Evolutionary conservation across 35 echinoderm and acorn worm species (phyloP), one percentile per base, ranked within the genome.

Genomic region (Hemicentrotus pulcherrimus): DNA sequence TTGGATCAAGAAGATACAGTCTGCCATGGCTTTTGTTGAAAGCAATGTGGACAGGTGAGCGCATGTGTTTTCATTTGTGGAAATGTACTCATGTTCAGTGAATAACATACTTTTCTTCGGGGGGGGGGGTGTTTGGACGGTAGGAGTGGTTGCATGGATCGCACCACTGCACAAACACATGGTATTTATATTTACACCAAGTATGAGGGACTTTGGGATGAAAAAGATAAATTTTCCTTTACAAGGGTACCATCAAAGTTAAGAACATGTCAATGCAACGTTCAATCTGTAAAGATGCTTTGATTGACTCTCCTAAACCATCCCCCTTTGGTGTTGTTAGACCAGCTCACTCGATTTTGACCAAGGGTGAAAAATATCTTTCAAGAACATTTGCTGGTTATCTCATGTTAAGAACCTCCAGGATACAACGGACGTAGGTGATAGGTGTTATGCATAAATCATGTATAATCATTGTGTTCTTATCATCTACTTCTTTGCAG

Each of bases 1-100:
- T 31, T 94, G 87, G 18, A 3, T 99, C 15, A 96, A 94, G 91
- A 41, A 96, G 46, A 16, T 96, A n/a, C 88, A 55, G 32, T 94
- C 94, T 7, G 85, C 71, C 31, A 28, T 46, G 95, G 86, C 33
- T 32, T 32, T 28, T 19, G 50, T 19, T 31, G 41, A 50, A 71
- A 97, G 88, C 35, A 94, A 61, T 32, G 32, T 47, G 24, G 92
- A 95, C 48, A 71, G 91, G 94, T 93, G 6, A 14, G 47, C 12
- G 14, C 22, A 78, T 78, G 11, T 14, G 8, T 15, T 55, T 55
- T 55, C 0, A 55, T 11, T 55, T 11, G 8, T 55, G 10, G 50
- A 55, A 55, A 55, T 55, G 50, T 10, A 6, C 6, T 14, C 50
- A 55, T 10, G 48, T 50, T 14, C 50, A 55, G 50, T 55, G 12